Evolutionary conservation across 35 echinoderm and acorn worm species (phyloP), one percentile per base, ranked within the genome.

Genomic region (Chiridota heheva): DNA sequence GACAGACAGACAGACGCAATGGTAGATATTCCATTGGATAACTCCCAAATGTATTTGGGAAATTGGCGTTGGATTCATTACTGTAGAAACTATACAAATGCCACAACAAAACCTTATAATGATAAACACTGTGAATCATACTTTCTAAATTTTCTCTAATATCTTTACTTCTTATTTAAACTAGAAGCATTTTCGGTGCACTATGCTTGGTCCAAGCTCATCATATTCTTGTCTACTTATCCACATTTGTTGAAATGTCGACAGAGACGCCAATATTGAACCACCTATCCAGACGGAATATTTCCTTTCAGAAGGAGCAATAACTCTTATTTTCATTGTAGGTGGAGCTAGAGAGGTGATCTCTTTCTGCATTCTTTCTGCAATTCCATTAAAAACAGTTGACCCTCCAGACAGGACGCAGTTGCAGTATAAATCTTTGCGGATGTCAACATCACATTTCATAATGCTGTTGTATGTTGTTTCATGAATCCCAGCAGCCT

Each of bases 251-350:
- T 90, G 81, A 64, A 90, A 90, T 26, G 64, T 81, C 5, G 60
- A 82, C n/a, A 65, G 40, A 15, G 81, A 90, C 34, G 88, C 88
- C 35, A 90, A 48, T 39, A 84, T 90, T n/a, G 88, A 90, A 16
- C 88, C 88, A 41, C 88, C 88, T n/a, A 90, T 85, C 88, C 88
- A 90, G 33, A 85, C 88, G 41, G 88, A 90, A 47, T 90, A 85
- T 71, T 90, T 85, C 40, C 88, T 58, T 55, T 90, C 81, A 20
- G 88, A 61, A n/a, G 81, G 67, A 31, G 88, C 88, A 37, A 90
- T 78, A 72, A 90, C 62, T 37, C 37, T 68, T 35, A 90, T 69
- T 69, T 90, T 90, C 71, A 90, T 72, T 20, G 71, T 78, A 12
- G 68, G 58, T 58, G 88, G 88, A 34, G 88, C 88, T 20, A 90